Base-by-base conservation (phyloP, 1,140 invertebrate genomes). In the Drosophila ambigua region DNA sequence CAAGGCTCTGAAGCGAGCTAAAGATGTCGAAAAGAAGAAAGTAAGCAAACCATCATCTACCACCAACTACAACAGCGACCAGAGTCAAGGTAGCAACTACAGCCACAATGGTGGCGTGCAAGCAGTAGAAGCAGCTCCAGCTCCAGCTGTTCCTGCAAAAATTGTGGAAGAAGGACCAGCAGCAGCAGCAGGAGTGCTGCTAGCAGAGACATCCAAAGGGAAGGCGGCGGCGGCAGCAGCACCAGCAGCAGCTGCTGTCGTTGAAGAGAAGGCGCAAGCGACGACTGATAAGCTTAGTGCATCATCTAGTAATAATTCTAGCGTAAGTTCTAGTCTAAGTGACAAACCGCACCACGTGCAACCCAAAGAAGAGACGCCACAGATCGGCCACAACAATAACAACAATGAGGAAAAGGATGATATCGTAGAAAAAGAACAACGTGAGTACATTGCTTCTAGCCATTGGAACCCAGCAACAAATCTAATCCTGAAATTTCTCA, bases 291-390 rank as follows among this genome's bases (percentile, higher is more conserved):
- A 77, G 72, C 75, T 83, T 88, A 88, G 83, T 87, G 83, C 83
- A 88, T 77, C 83, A 88, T 77, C 83, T 88, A 88, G 72, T 79
- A 88, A 83, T 88, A 88, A 83, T 82, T 75, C 76, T 88, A 88
- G 68, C 76, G 46, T 88, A 88, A 88, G 83, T 88, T 83, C 58
- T 88, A 88, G 64, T 58, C 61, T 88, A 83, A 88, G 83, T 79
- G 83, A 88, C 57, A 77, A 73, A 88, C 53, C 74, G 69, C 16
- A 51, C 41, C 11, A n/a, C 53, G 61, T 39, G 43, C 71, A 65
- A 60, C 31, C 75, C 51, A 69, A 72, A 58, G 78, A 82, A 54
- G 61, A 59, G 57, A 8, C 54, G 11, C 26, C 24, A 28, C 16
- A 26, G 51, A 31, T 23, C 43, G 43, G 35, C 43, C 31, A 61